Evolutionary conservation across 2,888 invertebrate genomes (phyloP), one percentile per base, ranked within the genome.

Genomic region (Strigamia transsilvanica): DNA sequence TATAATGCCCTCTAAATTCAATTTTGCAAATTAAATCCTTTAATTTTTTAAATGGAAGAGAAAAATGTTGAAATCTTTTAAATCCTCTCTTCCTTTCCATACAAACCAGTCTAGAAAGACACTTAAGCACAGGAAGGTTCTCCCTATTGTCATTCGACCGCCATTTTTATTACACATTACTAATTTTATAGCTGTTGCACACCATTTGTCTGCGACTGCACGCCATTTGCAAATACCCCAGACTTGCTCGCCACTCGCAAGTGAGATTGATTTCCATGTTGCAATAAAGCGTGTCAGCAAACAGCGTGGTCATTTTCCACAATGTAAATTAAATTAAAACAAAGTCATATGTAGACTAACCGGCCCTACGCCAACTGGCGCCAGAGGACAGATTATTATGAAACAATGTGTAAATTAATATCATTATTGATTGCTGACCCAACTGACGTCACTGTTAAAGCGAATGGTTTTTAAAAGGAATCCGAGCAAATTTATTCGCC

Each of bases 101-200:
- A 46, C 46, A 46, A 46, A 42, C 12, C 2, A 42, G 42, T 12
- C 42, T 42, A 6, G 13, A 5, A 46, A 46, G 0, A 46, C 46
- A 46, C 46, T 46, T 46, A 46, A 46, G 46, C 46, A 46, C 15
- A 46, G 15, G 46, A 46, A 46, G 15, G 38, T 5, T 61, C 27
- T 61, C 61, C 61, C 61, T 23, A 61, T 61, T 18, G 61, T 10
- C 61, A 21, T 61, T 61, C 18, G 23, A 5, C 61, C 61, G 23
- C 18, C 61, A 61, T 61, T 61, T 56, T 61, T 61, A 61, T 61
- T 61, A 61, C 61, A 61, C 61, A 61, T 61, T 61, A 61, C 61
- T 23, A 61, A 61, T 61, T 61, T 61, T 23, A 23, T 61, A 9
- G 18, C 61, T 23, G 61, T 23, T 61, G 61, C 61, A 61, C 18